Conservation (phyloP, 2,113 vertebrate genomes). For the Microcebus lehilahytsara region DNA sequence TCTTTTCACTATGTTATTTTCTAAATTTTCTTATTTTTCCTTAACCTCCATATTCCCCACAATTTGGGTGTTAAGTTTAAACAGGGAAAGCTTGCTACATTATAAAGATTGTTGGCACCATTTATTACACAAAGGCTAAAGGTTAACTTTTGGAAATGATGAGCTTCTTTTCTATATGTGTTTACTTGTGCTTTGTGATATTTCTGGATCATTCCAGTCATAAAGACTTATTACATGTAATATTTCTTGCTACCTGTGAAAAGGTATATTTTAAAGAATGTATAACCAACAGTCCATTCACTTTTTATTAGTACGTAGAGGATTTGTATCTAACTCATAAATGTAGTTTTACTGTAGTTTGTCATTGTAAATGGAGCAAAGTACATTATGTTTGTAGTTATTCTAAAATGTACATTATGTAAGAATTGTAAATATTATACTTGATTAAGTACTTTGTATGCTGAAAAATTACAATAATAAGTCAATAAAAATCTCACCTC, state of each 20-base stretch:
- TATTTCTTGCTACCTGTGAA: conserved; percentile 61
- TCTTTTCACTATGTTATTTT: conserved; percentile 36
- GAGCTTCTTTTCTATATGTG: background rate
- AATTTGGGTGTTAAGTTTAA: conserved; percentile 50
- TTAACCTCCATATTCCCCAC: background rate
- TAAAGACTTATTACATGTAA: conserved; percentile 57
- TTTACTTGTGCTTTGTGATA: conserved; percentile 65
- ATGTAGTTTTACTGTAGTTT: conserved; percentile 50
- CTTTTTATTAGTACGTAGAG: conserved; percentile 59
- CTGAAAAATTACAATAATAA: conserved; percentile 67
- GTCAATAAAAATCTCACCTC: conserved; percentile 75
- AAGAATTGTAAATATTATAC: conserved; percentile 81
- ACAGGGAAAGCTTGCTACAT: conserved; percentile 63
- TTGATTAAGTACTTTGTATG: conserved; percentile 81
- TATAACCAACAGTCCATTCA: conserved; percentile 56
- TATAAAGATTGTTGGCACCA: conserved; percentile 33
- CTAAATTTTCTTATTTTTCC: conserved; percentile 63
- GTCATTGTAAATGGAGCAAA: conserved; percentile 72
- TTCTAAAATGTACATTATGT: conserved; percentile 80
- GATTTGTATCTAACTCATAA: conserved; percentile 70
- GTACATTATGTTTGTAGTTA: conserved; percentile 62
- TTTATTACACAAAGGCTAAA: conserved; percentile 47
- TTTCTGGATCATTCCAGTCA: conserved; percentile 74
- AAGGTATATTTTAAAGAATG: conserved; percentile 67
- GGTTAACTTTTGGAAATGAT: conserved; percentile 43